These are phyloP conservation scores for Nephrocerus scutellatus DNA, from an alignment of 2,888 invertebrate species.

Conservation along the genomic window DNA sequence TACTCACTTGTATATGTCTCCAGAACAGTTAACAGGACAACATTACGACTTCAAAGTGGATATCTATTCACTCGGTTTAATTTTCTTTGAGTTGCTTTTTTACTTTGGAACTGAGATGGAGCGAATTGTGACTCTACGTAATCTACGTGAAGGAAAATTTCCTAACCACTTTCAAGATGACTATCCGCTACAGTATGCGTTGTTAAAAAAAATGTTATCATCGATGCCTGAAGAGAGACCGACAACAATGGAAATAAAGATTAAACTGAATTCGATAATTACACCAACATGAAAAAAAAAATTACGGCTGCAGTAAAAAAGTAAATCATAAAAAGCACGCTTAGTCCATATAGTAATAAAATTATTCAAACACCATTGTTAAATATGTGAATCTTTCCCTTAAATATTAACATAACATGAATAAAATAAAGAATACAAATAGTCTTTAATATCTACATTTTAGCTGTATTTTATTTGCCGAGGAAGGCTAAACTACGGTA, in stretches of 20 bases:
- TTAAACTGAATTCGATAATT: no score
- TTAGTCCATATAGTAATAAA: no score
- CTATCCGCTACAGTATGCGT: conserved; percentile 61
- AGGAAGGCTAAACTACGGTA: no score
- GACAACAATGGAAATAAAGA: conserved; percentile 62
- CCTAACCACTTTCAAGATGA: conserved; percentile 60
- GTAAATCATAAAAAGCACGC: no score
- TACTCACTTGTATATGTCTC: conserved; percentile 96
- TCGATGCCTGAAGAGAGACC: conserved; percentile 65
- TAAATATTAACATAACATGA: no score
- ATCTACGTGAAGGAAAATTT: conserved; percentile 60
- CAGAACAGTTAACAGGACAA: conserved; percentile 75
- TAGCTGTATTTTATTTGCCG: no score
- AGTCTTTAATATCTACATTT: no score
- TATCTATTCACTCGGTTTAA: conserved; percentile 89
- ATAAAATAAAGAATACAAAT: no score
- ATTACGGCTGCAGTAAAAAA: no score
- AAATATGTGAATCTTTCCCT: no score
- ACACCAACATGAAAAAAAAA: no score
- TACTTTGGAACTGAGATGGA: conserved; percentile 91
- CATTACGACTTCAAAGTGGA: conserved; percentile 88
- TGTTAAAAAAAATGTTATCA: conserved; percentile 73
- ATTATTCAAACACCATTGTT: no score
- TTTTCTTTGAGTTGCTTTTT: conserved; percentile 85
- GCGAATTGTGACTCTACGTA: conserved; percentile 60